Evolutionary conservation across 2,797 vertebrate species (phyloP), one percentile per base, ranked within the genome.

Genomic region (Argya squamiceps): DNA sequence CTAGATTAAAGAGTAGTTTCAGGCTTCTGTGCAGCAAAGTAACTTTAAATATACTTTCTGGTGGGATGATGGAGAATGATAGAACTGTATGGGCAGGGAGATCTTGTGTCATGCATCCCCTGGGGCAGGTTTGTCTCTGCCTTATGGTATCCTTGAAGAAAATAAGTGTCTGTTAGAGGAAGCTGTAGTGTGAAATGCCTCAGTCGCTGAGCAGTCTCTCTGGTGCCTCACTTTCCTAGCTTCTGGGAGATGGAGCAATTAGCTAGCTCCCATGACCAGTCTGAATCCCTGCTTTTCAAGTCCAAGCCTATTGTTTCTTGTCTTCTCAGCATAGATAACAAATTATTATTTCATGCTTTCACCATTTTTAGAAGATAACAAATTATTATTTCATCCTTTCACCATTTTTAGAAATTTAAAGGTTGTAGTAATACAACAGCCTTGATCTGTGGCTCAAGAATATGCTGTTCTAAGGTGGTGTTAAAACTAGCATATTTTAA

Each of bases 271-370:
- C 22, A 17, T 37, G 29, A 36, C 52, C 46, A 77, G 18, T 32
- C 34, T 58, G 52, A 77, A 43, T 84, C n/a, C 67, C 26, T 16
- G 3, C 36, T 46, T 36, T 85, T 80, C 19, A 34, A n/a, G 36
- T 73, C 52, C 22, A 23, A 47, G 39, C 29, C 41, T 88, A 6
- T 84, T 81, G 53, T 56, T 93, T 73, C 52, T 87, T 87, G 24
- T 87, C 39, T 73, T 91, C 2, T 29, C 52, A 24, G 0, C 0
- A 0, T 20, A 58, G 46, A 3, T 37, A 46, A 81, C 6, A 1
- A 81, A 26, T 81, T 78, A 78, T 27, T 86, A 49, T 37, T 85
- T 55, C 43, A 26, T 49, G 23, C 47, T 49, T 49, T 9, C 23
- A 49, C 24, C 47, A 26, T 49, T 26, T 49, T 49, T 49, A 49